These are phyloP conservation scores for Tuberolachnus salignus DNA, from an alignment of 2,888 invertebrate species.

Conservation along the genomic window DNA sequence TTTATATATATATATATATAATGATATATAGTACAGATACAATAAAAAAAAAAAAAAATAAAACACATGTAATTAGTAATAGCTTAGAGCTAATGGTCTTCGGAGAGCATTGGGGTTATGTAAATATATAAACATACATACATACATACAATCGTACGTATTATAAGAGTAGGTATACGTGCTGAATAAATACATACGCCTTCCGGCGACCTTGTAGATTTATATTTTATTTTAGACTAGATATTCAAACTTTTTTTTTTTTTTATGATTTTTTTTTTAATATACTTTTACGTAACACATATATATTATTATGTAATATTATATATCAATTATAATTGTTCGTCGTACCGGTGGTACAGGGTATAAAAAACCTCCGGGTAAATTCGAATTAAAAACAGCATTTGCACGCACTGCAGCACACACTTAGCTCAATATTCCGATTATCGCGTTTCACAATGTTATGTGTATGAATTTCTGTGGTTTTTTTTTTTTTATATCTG, in stretches of 20 bases:
- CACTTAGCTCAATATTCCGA: too few relatives aligned
- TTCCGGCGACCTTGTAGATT: slow-evolving; percentile 49
- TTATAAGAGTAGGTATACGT: background rate
- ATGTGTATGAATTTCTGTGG: too few relatives aligned
- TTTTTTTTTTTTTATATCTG: too few relatives aligned
- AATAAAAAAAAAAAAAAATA: background rate
- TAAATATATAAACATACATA: slow-evolving; percentile 25
- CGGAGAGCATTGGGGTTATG: slow-evolving; percentile 50
- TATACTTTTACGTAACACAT: slow-evolving; percentile 32
- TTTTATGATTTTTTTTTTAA: slow-evolving; percentile 29
- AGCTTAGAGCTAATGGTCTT: slow-evolving; percentile 50
- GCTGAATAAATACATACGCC: slow-evolving; percentile 49
- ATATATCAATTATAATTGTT: too few relatives aligned
- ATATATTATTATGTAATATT: slow-evolving; percentile 18
- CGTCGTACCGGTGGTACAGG: too few relatives aligned
- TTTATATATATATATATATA: too few relatives aligned
- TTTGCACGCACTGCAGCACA: too few relatives aligned
- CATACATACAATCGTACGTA: too few relatives aligned
- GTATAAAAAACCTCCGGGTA: too few relatives aligned
- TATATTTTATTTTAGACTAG: slow-evolving; percentile 39
- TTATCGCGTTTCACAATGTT: too few relatives aligned
- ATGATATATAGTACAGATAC: slow-evolving; percentile 50
- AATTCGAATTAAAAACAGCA: too few relatives aligned
- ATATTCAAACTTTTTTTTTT: slow-evolving; percentile 38
- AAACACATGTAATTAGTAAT: slow-evolving; percentile 51